Conservation (phyloP, 2,113 vertebrate species). For the Gymnogyps californianus region DNA sequence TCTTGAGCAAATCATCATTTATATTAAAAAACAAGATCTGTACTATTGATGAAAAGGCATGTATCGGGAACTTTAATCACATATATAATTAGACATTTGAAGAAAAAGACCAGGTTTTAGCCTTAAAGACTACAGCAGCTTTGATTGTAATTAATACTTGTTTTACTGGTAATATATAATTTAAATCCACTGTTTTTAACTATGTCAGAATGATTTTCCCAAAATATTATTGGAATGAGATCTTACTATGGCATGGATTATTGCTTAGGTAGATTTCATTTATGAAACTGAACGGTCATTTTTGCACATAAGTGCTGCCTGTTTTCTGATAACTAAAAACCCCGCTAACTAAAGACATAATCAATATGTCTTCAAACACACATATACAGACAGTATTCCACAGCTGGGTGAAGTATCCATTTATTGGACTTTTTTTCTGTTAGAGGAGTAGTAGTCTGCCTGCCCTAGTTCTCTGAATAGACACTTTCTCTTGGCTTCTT, state of each 20-base stretch:
- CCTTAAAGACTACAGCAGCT: not conserved
- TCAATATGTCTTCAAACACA: not conserved
- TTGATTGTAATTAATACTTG: not conserved
- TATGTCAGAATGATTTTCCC: not conserved
- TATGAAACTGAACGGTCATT: not conserved
- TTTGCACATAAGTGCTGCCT: not conserved
- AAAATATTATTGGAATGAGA: not conserved
- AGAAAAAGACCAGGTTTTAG: not conserved
- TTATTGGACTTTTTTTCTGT: not conserved
- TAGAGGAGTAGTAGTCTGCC: not conserved
- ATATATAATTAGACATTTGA: not conserved
- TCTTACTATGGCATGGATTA: not conserved
- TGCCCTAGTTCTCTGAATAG: conserved; percentile 11
- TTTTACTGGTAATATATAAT: not conserved
- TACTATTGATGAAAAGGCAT: not conserved
- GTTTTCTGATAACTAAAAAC: not conserved
- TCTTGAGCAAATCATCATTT: not conserved
- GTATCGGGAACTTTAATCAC: not conserved
- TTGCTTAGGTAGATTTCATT: not conserved
- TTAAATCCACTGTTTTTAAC: not conserved
- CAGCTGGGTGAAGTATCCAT: not conserved
- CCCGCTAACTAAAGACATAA: not conserved
- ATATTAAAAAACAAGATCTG: not conserved
- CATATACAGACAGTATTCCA: not conserved
- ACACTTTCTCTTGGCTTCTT: not conserved